A percentile compares a stretch with the other conserved stretches of the same genome.
These are phyloP conservation scores for Gryon sp. DNA, from an alignment of 1,140 invertebrate species.

Conservation along the genomic window DNA sequence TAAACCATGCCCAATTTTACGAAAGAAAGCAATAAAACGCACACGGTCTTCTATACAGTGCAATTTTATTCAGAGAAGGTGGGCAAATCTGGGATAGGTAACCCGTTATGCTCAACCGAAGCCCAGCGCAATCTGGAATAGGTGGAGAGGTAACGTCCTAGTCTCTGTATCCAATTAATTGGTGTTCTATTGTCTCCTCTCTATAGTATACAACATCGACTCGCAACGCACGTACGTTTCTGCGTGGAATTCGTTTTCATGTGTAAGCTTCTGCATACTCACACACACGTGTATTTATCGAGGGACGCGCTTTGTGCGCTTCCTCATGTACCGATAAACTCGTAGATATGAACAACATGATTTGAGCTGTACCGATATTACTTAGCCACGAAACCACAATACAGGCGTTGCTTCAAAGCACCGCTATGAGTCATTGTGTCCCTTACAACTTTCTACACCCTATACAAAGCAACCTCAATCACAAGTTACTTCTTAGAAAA, in stretches of 20 bases:
- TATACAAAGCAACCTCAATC: conserved; percentile 42
- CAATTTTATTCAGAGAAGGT: conserved; percentile 44
- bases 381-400: conserved; percentile 69
- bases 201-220: conserved; percentile 29
- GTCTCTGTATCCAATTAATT: conserved; percentile 69
- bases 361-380: conserved; percentile 66
- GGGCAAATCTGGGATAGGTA: conserved; percentile 40
- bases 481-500: conserved; percentile 35
- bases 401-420: conserved; percentile 65
- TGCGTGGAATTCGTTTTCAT: conserved; percentile 59
- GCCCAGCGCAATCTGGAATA: conserved; percentile 52
- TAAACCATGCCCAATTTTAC: conserved; percentile 34
- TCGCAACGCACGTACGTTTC: conserved; percentile 59
- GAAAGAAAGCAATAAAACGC: conserved; percentile 41
- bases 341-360: conserved; percentile 61
- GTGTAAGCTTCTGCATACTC: conserved; percentile 32
- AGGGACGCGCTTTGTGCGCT: conserved; percentile 49
- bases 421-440: conserved; percentile 65
- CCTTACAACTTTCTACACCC: conserved; percentile 34
- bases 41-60: conserved; percentile 16
- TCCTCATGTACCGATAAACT: conserved; percentile 52
- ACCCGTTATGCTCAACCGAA: conserved; percentile 57
- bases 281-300: conserved; percentile 42
- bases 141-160: conserved; percentile 64
- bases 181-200: conserved; percentile 65